Conservation (phyloP, 2,113 vertebrate species). For the Dipodomys ordii region DNA sequence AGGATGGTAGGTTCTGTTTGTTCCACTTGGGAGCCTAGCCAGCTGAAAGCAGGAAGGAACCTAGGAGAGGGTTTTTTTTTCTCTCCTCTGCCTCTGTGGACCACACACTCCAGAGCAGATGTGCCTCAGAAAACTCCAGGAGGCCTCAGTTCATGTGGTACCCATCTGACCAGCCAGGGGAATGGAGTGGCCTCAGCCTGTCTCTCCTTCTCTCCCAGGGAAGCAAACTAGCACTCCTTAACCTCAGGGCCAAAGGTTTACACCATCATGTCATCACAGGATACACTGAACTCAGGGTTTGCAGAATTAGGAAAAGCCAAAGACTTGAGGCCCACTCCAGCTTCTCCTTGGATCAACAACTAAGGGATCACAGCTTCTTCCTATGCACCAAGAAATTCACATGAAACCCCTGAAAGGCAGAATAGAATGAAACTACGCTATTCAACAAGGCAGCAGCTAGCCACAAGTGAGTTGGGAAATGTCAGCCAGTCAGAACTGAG, state of each 20-base stretch:
- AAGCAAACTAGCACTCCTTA: neutral
- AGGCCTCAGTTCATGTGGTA: neutral
- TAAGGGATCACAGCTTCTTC: neutral
- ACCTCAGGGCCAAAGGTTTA: neutral
- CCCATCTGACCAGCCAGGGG: constrained; percentile 17
- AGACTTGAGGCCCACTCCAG: neutral
- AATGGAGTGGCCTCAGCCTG: neutral
- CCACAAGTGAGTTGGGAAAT: neutral
- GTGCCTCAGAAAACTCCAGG: neutral
- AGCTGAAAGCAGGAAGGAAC: neutral
- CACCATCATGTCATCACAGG: neutral
- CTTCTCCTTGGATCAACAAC: neutral
- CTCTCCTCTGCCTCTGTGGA: neutral
- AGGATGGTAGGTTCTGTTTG: neutral
- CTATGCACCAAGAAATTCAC: neutral
- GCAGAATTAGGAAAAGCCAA: constrained; percentile 40
- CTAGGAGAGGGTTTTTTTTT: neutral
- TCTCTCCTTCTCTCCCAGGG: neutral
- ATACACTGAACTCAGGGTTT: neutral
- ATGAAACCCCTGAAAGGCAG: neutral
- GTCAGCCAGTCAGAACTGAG: neutral
- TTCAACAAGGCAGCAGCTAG: neutral
- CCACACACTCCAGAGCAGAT: neutral
- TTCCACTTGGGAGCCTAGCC: neutral
- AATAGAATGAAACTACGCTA: accelerated